A percentile compares a stretch with the other conserved stretches of the same genome.
These are phyloP conservation scores for Drosophila villosipedis DNA, from an alignment of 2,888 invertebrate genomes.

Conservation along the genomic window DNA sequence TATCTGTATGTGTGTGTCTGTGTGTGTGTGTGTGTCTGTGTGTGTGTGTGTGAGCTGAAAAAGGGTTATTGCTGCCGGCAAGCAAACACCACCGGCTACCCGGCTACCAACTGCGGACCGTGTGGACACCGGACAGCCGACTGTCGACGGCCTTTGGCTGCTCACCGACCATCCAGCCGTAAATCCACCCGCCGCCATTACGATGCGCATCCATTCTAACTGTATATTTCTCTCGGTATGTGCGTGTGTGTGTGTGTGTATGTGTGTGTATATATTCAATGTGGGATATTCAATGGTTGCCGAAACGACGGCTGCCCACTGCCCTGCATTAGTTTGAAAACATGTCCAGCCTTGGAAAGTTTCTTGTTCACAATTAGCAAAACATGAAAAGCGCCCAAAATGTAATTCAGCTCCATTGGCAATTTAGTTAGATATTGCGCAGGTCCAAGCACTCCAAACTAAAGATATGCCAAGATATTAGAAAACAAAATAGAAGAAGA, in stretches of 20 bases:
- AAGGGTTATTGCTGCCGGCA: conserved; percentile 83
- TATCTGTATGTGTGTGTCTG: not conserved
- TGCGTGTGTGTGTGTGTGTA: conserved; percentile 18
- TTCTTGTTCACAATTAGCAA: conserved; percentile 42
- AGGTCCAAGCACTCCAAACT: conserved; percentile 7
- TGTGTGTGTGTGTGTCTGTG: conserved; percentile 20
- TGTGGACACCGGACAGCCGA: conserved; percentile 55
- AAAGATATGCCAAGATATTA: not conserved
- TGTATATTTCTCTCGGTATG: conserved; percentile 32
- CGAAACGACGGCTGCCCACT: conserved; percentile 33
- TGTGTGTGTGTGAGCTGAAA: conserved; percentile 37
- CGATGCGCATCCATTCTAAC: conserved; percentile 54
- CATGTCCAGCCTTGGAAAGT: conserved; percentile 38
- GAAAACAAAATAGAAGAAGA: not conserved
- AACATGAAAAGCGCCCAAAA: conserved; percentile 10
- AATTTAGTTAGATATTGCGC: conserved; percentile 12
- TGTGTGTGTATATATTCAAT: conserved; percentile 9
- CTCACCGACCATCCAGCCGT: conserved; percentile 62
- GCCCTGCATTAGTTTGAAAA: conserved; percentile 23
- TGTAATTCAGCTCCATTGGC: conserved; percentile 8
- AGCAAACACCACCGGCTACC: conserved; percentile 82
- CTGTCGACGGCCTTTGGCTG: conserved; percentile 46
- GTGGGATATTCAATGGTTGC: conserved; percentile 33
- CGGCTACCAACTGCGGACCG: conserved; percentile 33
- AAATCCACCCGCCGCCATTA: conserved; percentile 76